phyloP scores from a whole-genome alignment of 30 jellyfish, hydroid and myxozoan species.

The Euphysa ruthae region DNA sequence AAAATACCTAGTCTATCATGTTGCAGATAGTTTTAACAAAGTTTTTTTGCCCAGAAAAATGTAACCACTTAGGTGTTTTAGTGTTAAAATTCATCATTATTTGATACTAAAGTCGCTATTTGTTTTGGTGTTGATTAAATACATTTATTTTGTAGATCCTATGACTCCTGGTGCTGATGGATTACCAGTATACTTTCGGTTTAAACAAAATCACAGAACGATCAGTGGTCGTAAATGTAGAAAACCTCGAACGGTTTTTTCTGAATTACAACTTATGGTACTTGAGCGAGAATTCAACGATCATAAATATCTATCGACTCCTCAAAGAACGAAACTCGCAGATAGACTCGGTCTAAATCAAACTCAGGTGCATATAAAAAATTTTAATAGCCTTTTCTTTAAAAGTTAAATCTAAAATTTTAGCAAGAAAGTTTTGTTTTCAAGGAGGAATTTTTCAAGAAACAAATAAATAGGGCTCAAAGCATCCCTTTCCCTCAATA shows the following conservation, averaged over 20 bases:
- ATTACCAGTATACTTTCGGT: slow-evolving; percentile 76
- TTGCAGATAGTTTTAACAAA: too few relatives aligned
- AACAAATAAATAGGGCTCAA: too few relatives aligned
- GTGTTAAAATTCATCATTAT: too few relatives aligned
- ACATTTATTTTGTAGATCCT: neutral
- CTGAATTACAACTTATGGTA: slow-evolving; percentile 88
- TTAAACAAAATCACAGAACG: slow-evolving; percentile 68
- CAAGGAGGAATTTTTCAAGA: too few relatives aligned
- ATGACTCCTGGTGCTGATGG: neutral
- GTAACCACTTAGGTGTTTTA: too few relatives aligned
- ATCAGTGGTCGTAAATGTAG: slow-evolving; percentile 94
- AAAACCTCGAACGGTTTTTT: slow-evolving; percentile 93
- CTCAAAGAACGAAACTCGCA: slow-evolving; percentile 93
- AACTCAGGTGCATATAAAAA: slow-evolving; percentile 50
- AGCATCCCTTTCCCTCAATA: too few relatives aligned
- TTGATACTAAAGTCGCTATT: too few relatives aligned
- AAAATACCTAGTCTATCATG: too few relatives aligned
- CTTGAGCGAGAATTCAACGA: slow-evolving; percentile 92
- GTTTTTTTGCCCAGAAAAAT: too few relatives aligned
- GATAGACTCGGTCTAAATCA: slow-evolving; percentile 95
- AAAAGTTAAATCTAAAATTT: too few relatives aligned
- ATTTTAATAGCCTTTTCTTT: neutral
- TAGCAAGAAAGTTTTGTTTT: too few relatives aligned
- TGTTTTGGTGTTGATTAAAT: too few relatives aligned
- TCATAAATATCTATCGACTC: slow-evolving; percentile 86